These are phyloP conservation scores for Caerostris extrusa DNA, from an alignment of 1,140 invertebrate genomes.

Conservation along the genomic window DNA sequence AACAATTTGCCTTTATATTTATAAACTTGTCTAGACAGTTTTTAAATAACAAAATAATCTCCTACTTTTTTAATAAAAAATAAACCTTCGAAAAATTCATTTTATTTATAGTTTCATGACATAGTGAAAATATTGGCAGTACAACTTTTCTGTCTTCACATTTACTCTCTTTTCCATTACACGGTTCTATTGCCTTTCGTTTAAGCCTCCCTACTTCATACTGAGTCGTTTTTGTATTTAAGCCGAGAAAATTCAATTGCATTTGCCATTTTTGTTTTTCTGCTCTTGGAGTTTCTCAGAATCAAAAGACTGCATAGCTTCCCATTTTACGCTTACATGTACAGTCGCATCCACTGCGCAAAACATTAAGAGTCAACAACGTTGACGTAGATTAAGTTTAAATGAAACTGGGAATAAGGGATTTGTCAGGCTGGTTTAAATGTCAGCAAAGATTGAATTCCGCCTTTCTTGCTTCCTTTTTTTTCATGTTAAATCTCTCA, in stretches of 20 bases:
- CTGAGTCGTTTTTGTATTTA: background rate
- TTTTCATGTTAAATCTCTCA: constrained; percentile 10
- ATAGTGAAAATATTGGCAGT: background rate
- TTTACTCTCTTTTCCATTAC: background rate
- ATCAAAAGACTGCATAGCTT: background rate
- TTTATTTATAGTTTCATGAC: background rate
- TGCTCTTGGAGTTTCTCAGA: background rate
- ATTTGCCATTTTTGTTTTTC: background rate
- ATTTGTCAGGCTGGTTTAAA: background rate
- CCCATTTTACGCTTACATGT: background rate
- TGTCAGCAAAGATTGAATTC: background rate
- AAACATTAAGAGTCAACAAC: constrained; percentile 11
- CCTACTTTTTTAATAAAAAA: too few species aligned
- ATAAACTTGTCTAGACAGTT: too few species aligned
- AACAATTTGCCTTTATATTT: too few species aligned
- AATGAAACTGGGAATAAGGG: background rate
- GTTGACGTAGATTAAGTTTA: constrained; percentile 14
- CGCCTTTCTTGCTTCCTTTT: background rate
- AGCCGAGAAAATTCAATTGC: background rate
- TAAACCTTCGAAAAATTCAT: too few species aligned
- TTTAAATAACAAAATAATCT: too few species aligned
- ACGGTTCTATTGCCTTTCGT: background rate
- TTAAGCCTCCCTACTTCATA: background rate
- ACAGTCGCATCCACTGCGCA: background rate
- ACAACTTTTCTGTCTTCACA: background rate